Evolutionary conservation across 2,113 vertebrate species (phyloP), one percentile per base, ranked within the genome.

Genomic region (Plotosus lineatus): DNA sequence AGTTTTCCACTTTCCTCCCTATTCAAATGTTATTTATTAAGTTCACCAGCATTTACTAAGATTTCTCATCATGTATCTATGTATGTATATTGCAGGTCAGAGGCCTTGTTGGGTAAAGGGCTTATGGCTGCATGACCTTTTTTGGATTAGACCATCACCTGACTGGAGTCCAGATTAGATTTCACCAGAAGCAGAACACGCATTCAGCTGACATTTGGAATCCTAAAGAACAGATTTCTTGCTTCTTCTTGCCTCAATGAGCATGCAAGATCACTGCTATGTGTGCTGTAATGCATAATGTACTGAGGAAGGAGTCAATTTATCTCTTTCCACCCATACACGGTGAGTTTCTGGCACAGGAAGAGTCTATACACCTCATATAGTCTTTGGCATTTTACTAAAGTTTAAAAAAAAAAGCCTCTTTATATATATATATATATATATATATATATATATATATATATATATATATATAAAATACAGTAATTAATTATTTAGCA

Each of bases 181-280:
- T 60, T 58, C 40, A 77, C 17, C 4, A 31, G 9, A 33, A 50
- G 17, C 75, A 46, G 26, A 42, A 26, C 75, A 77, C 26, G 14
- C 33, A 58, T 9, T 12, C 19, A 56, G 55, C 46, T 77, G 56
- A 77, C n/a, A 44, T 77, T 77, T 46, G 19, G 56, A 77, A 77
- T 77, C 75, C 40, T 77, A 21, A 77, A 46, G 56, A 46, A 38
- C 40, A 61, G 26, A 77, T 58, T 58, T 58, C 55, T 48, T 48
- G n/a, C 26, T 50, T 33, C 69, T 50, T 72, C 51, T 50, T 50
- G 44, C 15, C 44, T 72, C 46, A 21, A 51, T 72, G 69, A 77
- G 40, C 55, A 60, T 77, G 75, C 40, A 61, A 12, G 56, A 61
- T 61, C 56, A 48, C 75, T 77, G 26, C 38, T 23, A 5, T 33